These are phyloP conservation scores for Carpatolechia fugitivella DNA, from an alignment of 2,888 invertebrate genomes.

Conservation along the genomic window DNA sequence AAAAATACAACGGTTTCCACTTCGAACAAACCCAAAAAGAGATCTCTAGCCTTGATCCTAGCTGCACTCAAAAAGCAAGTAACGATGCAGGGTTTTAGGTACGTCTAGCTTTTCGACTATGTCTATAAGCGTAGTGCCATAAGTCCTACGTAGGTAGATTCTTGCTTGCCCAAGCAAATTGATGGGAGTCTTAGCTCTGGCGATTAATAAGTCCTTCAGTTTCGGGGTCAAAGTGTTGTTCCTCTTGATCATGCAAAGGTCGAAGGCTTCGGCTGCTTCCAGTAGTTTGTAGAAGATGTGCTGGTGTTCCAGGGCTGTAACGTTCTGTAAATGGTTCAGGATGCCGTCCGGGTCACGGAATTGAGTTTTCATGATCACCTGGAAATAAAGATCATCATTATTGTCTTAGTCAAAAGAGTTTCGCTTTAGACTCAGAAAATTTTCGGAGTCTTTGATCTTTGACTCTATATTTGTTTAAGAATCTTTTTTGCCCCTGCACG, in stretches of 20 bases:
- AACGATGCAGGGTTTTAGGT: slow-evolving; percentile 82
- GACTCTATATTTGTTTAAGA: too few relatives aligned
- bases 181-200: slow-evolving; percentile 83
- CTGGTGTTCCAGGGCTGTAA: slow-evolving; percentile 64
- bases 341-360: slow-evolving; percentile 91
- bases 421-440: too few relatives aligned
- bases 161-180: slow-evolving; percentile 83
- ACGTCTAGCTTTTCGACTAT: slow-evolving; percentile 80
- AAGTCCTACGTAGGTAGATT: slow-evolving; percentile 76
- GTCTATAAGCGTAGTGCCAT: slow-evolving; percentile 79
- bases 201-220: slow-evolving; percentile 82
- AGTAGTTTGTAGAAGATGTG: slow-evolving; percentile 83
- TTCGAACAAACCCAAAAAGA: neutral
- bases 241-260: slow-evolving; percentile 88
- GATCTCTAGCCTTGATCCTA: slow-evolving; percentile 36
- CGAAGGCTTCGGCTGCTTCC: slow-evolving; percentile 88
- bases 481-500: too few relatives aligned
- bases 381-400: slow-evolving; percentile 25
- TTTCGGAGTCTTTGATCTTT: too few relatives aligned
- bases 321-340: slow-evolving; percentile 87
- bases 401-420: too few relatives aligned
- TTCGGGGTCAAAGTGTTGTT: slow-evolving; percentile 82
- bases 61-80: slow-evolving; percentile 83
- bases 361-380: slow-evolving; percentile 90
- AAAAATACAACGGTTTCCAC: neutral